Evolutionary conservation across 2,888 invertebrate species (phyloP).

Genomic region (Drosophila diplacantha): DNA sequence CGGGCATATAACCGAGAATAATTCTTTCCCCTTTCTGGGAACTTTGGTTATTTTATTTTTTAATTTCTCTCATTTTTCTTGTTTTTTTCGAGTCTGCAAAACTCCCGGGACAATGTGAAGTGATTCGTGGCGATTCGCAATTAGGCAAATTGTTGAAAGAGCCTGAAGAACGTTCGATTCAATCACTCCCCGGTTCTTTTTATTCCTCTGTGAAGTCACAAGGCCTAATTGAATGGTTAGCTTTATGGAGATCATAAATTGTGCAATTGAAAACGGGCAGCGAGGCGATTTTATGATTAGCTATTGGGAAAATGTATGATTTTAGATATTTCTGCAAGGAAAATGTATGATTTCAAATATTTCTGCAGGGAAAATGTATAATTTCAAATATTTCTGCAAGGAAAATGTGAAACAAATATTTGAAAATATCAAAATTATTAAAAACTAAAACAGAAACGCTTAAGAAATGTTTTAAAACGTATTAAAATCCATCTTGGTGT

Average conservation of each 20-base stretch:
- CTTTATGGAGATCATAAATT: slow-evolving; percentile 18
- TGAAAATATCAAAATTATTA: no score
- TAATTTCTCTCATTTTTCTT: background rate
- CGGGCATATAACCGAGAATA: slow-evolving; percentile 11
- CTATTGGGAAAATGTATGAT: no score
- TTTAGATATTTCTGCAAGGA: no score
- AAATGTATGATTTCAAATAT: no score
- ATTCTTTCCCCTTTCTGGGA: slow-evolving; percentile 5
- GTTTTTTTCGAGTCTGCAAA: background rate
- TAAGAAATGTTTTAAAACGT: background rate
- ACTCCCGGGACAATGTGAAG: slow-evolving; percentile 16
- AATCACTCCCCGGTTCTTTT: slow-evolving; percentile 13
- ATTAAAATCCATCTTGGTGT: background rate
- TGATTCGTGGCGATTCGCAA: slow-evolving; percentile 29
- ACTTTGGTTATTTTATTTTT: slow-evolving; percentile 2
- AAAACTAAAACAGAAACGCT: background rate
- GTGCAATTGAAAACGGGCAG: background rate
- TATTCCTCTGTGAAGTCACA: background rate
- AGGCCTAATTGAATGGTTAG: slow-evolving; percentile 24
- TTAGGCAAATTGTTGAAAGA: slow-evolving; percentile 38
- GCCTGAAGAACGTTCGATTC: slow-evolving; percentile 15
- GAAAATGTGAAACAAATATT: no score
- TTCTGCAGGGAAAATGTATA: accelerated
- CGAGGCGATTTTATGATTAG: background rate
- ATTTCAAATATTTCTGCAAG: no score